These are phyloP conservation scores for Brachirus orientalis DNA, from an alignment of 2,113 vertebrate genomes.

Conservation along the genomic window DNA sequence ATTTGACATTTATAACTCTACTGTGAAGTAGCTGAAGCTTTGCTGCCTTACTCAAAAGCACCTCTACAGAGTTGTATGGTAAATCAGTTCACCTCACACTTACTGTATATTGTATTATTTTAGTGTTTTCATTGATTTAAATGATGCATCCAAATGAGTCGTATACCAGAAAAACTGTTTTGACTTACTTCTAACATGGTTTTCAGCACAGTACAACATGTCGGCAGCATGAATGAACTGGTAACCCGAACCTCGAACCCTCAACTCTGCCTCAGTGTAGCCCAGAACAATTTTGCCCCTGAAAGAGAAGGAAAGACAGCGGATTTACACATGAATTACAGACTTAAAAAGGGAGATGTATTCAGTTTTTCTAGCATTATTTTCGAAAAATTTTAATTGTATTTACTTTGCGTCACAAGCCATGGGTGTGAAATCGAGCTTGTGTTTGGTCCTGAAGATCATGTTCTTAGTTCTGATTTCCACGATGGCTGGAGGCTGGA, in stretches of 20 bases:
- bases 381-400: rapidly evolving
- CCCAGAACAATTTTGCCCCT: slow-evolving; percentile 82
- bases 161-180: not conserved
- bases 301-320: not conserved
- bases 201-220: slow-evolving; percentile 83
- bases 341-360: too few species aligned
- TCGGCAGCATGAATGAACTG: slow-evolving; percentile 84
- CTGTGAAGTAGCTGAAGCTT: not conserved
- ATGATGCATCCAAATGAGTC: too few species aligned
- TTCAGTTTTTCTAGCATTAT: too few species aligned
- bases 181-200: slow-evolving; percentile 81
- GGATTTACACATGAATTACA: not conserved
- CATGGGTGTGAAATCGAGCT: slow-evolving; percentile 86
- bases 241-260: slow-evolving; percentile 79
- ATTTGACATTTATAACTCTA: not conserved
- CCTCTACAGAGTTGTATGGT: not conserved
- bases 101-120: not conserved
- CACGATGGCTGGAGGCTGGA: slow-evolving; percentile 81
- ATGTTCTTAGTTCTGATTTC: slow-evolving; percentile 82
- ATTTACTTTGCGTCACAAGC: slow-evolving; percentile 81
- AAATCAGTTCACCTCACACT: too few species aligned
- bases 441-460: slow-evolving; percentile 87
- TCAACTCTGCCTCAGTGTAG: slow-evolving; percentile 81
- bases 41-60: not conserved
- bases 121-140: not conserved